Percentiles rank a stretch among this genome's conserved stretches.
Evolutionary conservation across 2,797 vertebrate species (phyloP).

Genomic region (Platalea minor): DNA sequence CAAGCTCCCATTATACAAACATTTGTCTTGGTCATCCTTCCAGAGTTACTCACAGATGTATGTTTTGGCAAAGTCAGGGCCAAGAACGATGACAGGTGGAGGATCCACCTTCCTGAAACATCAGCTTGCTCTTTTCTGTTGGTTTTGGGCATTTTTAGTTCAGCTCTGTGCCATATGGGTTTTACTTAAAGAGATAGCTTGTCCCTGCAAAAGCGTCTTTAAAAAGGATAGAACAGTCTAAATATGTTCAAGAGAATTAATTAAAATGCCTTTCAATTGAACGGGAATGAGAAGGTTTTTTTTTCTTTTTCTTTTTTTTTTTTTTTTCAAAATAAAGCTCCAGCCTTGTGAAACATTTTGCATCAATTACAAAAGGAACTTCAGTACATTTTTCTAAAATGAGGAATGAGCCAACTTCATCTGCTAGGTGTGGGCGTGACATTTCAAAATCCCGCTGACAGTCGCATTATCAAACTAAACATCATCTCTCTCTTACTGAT

Average conservation of each 20-base stretch:
- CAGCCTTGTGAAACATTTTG: slow-evolving; percentile 23
- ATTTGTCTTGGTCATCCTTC: not conserved
- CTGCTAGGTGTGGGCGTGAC: slow-evolving; percentile 65
- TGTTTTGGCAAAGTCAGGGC: not conserved
- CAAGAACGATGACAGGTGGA: not conserved
- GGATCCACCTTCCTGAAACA: not conserved
- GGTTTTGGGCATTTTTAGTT: not conserved
- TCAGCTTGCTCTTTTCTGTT: not conserved
- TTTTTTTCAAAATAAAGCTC: not conserved
- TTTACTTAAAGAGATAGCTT: slow-evolving; percentile 3
- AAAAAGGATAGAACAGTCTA: not conserved
- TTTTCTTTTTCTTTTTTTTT: not conserved
- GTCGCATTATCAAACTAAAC: slow-evolving; percentile 20
- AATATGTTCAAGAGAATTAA: not conserved
- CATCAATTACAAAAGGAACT: slow-evolving; percentile 47
- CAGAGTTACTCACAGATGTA: not conserved
- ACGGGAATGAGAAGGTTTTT: not conserved
- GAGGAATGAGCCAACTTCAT: slow-evolving; percentile 42
- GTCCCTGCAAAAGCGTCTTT: not conserved
- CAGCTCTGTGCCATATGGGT: not conserved
- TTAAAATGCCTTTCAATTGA: not conserved
- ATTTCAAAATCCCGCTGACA: slow-evolving; percentile 60
- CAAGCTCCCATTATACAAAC: not conserved
- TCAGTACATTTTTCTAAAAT: slow-evolving; percentile 25
- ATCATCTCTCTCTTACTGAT: not conserved